Conservation (phyloP, 2,797 vertebrate species). For the Limosa lapponica region DNA sequence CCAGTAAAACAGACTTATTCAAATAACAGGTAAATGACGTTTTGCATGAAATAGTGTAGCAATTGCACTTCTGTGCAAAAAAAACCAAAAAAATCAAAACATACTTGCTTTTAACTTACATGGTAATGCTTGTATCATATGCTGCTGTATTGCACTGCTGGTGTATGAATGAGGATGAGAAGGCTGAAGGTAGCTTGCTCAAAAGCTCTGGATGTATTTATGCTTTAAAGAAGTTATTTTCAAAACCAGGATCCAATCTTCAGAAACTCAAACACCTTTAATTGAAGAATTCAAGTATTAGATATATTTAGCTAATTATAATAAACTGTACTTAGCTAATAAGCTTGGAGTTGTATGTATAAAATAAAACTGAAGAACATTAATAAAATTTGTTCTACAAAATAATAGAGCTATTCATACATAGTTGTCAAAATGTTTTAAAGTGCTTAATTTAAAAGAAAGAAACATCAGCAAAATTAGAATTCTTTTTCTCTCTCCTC, state of each 20-base stretch:
- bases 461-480: neutral
- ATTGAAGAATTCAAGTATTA: neutral
- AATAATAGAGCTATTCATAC: neutral
- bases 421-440: conserved; percentile 28
- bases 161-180: neutral
- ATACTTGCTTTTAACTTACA: neutral
- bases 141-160: neutral
- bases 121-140: neutral
- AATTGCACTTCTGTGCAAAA: neutral
- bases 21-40: neutral
- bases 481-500: neutral
- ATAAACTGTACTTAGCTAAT: neutral
- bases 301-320: neutral
- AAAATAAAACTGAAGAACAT: neutral
- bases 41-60: neutral
- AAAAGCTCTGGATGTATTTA: neutral
- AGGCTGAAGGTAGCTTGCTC: neutral
- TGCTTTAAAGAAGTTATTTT: neutral
- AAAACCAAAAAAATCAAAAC: neutral
- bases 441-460: conserved; percentile 1
- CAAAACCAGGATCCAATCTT: neutral
- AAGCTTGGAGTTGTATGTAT: neutral
- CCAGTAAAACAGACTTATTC: neutral
- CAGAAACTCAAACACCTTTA: neutral
- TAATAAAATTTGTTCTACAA: neutral